These are phyloP conservation scores for Eupeodes corollae DNA, from an alignment of 1,140 invertebrate genomes.

Conservation along the genomic window DNA sequence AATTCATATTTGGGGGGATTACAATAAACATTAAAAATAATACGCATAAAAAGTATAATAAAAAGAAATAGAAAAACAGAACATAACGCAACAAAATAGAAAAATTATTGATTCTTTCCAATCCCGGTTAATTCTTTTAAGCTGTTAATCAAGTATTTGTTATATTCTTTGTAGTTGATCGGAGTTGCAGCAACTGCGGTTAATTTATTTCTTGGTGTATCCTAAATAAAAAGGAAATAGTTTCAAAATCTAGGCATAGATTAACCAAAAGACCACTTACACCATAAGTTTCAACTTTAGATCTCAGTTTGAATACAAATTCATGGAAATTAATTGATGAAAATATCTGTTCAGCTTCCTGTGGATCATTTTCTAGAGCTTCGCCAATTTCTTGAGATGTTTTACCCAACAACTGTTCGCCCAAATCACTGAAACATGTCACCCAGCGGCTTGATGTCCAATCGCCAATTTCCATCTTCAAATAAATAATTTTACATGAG, in stretches of 20 bases:
- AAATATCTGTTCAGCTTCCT: constrained; percentile 51
- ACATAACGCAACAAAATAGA: background rate
- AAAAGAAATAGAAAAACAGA: too few species aligned
- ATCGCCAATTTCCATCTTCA: constrained; percentile 68
- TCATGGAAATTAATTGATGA: constrained; percentile 64
- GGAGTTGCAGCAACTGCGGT: constrained; percentile 53
- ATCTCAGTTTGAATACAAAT: constrained; percentile 69
- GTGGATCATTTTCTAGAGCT: constrained; percentile 49
- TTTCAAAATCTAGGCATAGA: background rate
- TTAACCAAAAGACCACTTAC: constrained; percentile 43
- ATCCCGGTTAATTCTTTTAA: constrained; percentile 50
- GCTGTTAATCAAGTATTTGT: constrained; percentile 53
- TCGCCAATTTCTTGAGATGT: constrained; percentile 68
- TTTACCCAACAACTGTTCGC: constrained; percentile 67
- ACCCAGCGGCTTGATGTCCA: constrained; percentile 71
- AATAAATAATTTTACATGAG: constrained; percentile 17
- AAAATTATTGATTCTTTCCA: constrained; percentile 20
- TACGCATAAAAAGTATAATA: background rate
- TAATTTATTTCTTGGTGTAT: constrained; percentile 72
- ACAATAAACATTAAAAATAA: too few species aligned
- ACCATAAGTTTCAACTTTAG: constrained; percentile 83
- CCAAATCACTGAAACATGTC: constrained; percentile 80
- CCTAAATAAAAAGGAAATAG: constrained; percentile 43
- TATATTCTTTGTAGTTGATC: constrained; percentile 66
- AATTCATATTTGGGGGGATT: too few species aligned